Evolutionary conservation across 2,888 invertebrate genomes (phyloP), one percentile per base, ranked within the genome.

Genomic region (Polymixis lichenea): DNA sequence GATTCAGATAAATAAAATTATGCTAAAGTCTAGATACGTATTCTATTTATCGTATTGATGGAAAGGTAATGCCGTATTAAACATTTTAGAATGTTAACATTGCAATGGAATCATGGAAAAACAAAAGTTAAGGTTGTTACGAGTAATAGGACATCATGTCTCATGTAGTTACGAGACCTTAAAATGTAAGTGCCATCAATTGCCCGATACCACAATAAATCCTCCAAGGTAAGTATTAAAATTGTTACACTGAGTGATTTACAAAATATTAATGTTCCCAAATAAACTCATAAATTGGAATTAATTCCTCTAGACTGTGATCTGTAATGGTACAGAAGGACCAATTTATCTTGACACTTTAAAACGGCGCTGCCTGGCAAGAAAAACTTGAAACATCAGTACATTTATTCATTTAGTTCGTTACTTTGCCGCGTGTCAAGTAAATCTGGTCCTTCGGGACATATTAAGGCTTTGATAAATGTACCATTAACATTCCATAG

Each of bases 401-500:
- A 13, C 0, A 4, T 22, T 58, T 38, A 49, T 8, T 1, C 0
- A 32, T 0, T 46, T 28, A 55, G 66, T 75, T 62, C 22, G 0
- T 0, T 32, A 46, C 49, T 58, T 43, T 8, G 5, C 58, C 69
- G 43, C 19, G 43, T 53, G 22, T 13, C 70, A 70, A 38, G 28
- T 58, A 72, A 70, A 32, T 58, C 13, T 85, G 85, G 85, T 49
- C 17, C 2, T 66, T 77, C 80, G 73, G 78, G 80, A 77, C 88
- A 87, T 88, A 74, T 84, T 89, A 90, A 90, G 89, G 85, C 87
- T 89, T 89, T 94, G 92, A 94, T 95, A 94, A 93, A 95, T 93
- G 91, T 87, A 89, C 94, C 94, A 95, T 95, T 94, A 95, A 95
- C 91, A 95, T 95, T 94, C 95, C 92, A 83, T 80, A 72, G 87